Evolutionary conservation across 2,113 vertebrate species (phyloP), one percentile per base, ranked within the genome.

Genomic region (Monarcha castaneiventris): DNA sequence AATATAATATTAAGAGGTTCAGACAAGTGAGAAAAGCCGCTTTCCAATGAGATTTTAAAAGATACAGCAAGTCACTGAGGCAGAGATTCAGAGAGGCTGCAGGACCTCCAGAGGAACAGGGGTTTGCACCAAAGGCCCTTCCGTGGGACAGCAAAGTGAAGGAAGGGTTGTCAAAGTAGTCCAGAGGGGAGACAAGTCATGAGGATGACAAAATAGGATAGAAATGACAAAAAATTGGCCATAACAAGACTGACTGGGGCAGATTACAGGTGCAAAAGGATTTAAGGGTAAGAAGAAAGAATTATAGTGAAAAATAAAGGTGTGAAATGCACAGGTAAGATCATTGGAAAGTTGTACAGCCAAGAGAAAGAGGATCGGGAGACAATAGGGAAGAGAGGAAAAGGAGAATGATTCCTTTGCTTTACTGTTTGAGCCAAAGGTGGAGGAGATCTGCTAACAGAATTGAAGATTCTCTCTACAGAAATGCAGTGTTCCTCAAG

Each of bases 1-100:
- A 94, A 92, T 93, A 66, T 18, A 81, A 41, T 49, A 91, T 79
- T 91, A 93, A 76, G 79, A 91, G 89, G 54, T 72, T 93, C 66
- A 84, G 90, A 88, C 43, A 91, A 81, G 68, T 66, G 67, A 81
- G 72, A 61, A 84, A 95, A 75, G 11, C 67, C 84, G 48, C 64
- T 90, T 92, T 94, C 81, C 84, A 86, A 67, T 17, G 72, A 94
- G 87, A 90, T 91, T 95, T 94, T 85, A n/a, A 62, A 96, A 87
- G 90, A 91, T 68, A 71, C 80, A 78, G 68, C 7, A 76, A 94
- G 54, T 87, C 78, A 94, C 68, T 93, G 90, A 94, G 66, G 88
- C 81, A 79, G 83, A 96, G 52, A 69, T 22, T 86, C 55, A 39
- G 67, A 84, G 87, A 90, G 67, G 56, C 37, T 93, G 80, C 29